phyloP scores from a whole-genome alignment of 2,113 vertebrate species.

The Carassius gibelio region DNA sequence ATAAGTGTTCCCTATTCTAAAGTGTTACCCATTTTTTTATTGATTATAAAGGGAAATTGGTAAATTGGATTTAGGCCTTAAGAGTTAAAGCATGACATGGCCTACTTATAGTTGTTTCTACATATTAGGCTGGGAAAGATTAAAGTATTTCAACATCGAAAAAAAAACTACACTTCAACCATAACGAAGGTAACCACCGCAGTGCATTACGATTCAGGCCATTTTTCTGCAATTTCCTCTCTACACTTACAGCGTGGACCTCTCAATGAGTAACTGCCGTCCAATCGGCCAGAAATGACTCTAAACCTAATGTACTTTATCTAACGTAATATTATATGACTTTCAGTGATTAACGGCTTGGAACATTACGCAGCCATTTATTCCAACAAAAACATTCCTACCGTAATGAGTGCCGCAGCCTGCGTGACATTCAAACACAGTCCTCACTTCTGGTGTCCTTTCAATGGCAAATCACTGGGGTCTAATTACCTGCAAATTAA shows the following conservation, averaged over 20 bases:
- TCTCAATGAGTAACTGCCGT: not conserved
- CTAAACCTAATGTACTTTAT: not conserved
- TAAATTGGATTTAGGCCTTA: not conserved
- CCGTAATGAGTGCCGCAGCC: constrained; percentile 10
- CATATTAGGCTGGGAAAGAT: not conserved
- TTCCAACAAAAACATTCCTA: constrained; percentile 42
- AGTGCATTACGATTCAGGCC: not conserved
- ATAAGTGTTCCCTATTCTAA: too few relatives aligned
- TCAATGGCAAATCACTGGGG: constrained; percentile 79
- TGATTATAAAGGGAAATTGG: not conserved
- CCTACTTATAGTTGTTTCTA: not conserved
- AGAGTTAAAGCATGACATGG: not conserved
- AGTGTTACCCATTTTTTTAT: not conserved
- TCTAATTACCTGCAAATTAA: constrained; percentile 84
- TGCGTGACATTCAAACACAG: constrained; percentile 59
- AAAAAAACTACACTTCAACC: not conserved
- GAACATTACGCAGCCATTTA: constrained; percentile 34
- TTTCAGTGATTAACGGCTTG: constrained; percentile 10
- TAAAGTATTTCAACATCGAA: not conserved
- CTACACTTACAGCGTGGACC: not conserved
- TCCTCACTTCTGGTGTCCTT: constrained; percentile 59
- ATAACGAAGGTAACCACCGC: not conserved
- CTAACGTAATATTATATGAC: constrained; percentile 15
- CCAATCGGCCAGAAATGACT: not conserved
- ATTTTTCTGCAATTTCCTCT: not conserved